Evolutionary conservation across 23 tunicate genomes (phyloP), one percentile per base, ranked within the genome.

Genomic region (Corella eumyota): DNA sequence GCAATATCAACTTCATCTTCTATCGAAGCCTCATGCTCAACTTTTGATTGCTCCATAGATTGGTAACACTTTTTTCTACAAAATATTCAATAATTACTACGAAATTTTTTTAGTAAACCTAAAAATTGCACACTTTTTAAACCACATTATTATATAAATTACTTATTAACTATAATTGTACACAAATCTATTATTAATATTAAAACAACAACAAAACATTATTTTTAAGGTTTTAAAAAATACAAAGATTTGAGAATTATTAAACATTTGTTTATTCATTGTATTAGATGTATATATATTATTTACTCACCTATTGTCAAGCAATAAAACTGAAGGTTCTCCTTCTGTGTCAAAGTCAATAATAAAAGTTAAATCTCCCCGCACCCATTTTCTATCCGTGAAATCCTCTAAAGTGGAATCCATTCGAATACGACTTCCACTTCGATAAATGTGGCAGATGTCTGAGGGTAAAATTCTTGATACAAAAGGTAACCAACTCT

Each of bases 401-500:
- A 88, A 88, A 64, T 88, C 96, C 60, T 78, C 88, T 19, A 88
- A 50, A 4, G 96, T 88, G 17, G 96, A 88, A 52, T 88, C 82
- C 80, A 88, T 73, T 20, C 96, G 66, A 3, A 88, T 48, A 17
- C 49, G 46, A 32, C 46, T 72, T 6, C 88, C 96, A 23, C 59
- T 55, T 25, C 81, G 54, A 56, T 79, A 88, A 19, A 88, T 73
- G 28, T 56, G 38, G 35, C 96, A 88, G 32, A 58, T 61, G 40
- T 88, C 96, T 1, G 96, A 78, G 13, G 96, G 96, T 40, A 88
- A 34, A 30, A 88, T 64, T 27, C 72, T 74, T 32, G 96, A 88
- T 28, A 88, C 90, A 67, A 88, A 88, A 5, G 96, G 96, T 19
- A 88, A 45, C 96, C 96, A 88, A 66, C 88, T 78, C 44, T 73